Conservation (phyloP, 2,888 invertebrate genomes). For the Digitonthophagus gazella region DNA sequence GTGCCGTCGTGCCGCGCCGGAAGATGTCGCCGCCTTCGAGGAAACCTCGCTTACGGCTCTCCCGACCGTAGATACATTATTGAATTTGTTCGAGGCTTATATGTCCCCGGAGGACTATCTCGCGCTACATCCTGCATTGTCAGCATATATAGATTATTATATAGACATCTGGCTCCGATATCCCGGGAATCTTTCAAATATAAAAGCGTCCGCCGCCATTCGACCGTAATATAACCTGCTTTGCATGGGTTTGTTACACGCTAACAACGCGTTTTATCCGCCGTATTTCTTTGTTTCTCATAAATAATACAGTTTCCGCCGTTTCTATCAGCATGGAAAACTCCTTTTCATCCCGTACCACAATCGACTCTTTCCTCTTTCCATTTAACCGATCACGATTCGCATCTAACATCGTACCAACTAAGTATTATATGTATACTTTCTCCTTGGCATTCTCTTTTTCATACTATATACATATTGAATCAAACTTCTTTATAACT, state of each 20-base stretch:
- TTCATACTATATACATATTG: too few species aligned
- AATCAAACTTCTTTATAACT: too few species aligned
- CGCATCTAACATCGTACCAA: too few species aligned
- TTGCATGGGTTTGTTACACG: slow-evolving; percentile 28
- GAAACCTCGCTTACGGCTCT: slow-evolving; percentile 27
- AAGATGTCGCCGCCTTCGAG: slow-evolving; percentile 30
- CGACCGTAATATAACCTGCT: slow-evolving; percentile 30
- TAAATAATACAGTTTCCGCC: slow-evolving; percentile 21
- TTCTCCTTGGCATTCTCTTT: too few species aligned
- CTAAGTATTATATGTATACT: too few species aligned
- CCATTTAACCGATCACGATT: too few species aligned
- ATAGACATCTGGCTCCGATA: slow-evolving; percentile 53
- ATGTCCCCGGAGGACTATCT: slow-evolving; percentile 50
- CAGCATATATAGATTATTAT: slow-evolving; percentile 56
- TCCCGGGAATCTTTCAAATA: slow-evolving; percentile 49
- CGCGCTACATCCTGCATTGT: slow-evolving; percentile 52
- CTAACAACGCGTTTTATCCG: slow-evolving; percentile 27
- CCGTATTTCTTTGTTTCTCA: slow-evolving; percentile 27
- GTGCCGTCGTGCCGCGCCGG: slow-evolving; percentile 20
- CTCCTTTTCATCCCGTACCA: too few species aligned
- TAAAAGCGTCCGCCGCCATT: slow-evolving; percentile 45
- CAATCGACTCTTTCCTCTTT: too few species aligned
- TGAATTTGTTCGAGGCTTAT: slow-evolving; percentile 53
- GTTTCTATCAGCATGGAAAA: not conserved
- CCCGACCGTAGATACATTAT: slow-evolving; percentile 50